Percentiles rank a stretch among this genome's conserved stretches.
Conservation (phyloP, 2,113 vertebrate genomes). For the Laticauda laticaudata region DNA sequence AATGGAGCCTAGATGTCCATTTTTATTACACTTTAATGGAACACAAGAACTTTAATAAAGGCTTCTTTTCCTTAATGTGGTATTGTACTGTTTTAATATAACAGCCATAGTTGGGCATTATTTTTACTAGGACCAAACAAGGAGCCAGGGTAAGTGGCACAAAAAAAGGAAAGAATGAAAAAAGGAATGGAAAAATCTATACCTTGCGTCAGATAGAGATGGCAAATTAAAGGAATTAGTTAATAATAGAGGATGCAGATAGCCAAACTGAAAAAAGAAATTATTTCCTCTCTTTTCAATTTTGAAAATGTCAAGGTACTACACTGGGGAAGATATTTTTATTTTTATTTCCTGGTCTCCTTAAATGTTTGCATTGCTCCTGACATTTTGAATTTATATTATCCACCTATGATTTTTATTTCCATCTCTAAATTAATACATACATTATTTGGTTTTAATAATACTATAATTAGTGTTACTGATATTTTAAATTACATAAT, state of each 20-base stretch:
- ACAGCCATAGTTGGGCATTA: background rate
- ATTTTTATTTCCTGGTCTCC: background rate
- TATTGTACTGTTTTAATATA: background rate
- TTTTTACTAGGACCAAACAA: background rate
- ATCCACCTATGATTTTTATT: background rate
- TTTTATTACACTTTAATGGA: background rate
- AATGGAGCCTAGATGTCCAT: background rate
- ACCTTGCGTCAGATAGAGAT: background rate
- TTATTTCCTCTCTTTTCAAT: background rate
- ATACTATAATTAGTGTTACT: background rate
- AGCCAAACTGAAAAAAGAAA: background rate
- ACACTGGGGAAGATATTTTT: background rate
- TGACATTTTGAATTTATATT: background rate
- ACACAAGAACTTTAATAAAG: background rate
- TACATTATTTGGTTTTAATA: background rate
- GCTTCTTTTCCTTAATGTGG: background rate
- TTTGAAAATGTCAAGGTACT: background rate
- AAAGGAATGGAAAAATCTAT: background rate
- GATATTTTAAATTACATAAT: background rate
- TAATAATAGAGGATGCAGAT: background rate
- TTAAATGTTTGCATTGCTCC: background rate
- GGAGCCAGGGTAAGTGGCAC: background rate
- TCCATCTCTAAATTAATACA: background rate
- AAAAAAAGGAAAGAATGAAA: background rate
- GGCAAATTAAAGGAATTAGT: background rate